Evolutionary conservation across 2,797 vertebrate genomes (phyloP), one percentile per base, ranked within the genome.

Genomic region (Sandelia bainsii): DNA sequence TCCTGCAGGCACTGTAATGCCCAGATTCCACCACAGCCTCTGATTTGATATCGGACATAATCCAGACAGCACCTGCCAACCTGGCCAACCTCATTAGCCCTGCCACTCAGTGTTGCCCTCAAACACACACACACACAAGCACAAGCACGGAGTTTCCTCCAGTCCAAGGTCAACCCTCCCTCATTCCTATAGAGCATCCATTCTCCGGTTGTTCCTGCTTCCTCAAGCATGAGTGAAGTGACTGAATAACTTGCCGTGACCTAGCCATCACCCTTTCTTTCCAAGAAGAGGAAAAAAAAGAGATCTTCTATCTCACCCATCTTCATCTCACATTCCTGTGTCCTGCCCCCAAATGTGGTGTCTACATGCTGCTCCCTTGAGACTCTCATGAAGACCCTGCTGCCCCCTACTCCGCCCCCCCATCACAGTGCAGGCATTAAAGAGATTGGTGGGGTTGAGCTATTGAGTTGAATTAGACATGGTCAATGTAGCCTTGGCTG

Each of bases 381-480:
- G 77, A 74, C 58, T 32, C 62, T 22, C 50, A 25, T 23, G 69
- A 81, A 79, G 82, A 81, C 73, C 81, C 75, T 69, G 74, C 80
- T 74, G 61, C 79, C 85, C 84, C 84, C 9, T 14, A 9, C 8
- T 12, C 72, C 61, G 79, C 32, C 79, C 56, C 69, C 60, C 73
- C 75, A 80, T 77, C 62, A 42, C 71, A 76, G 72, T 69, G 52
- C 76, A 72, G 49, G 84, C 86, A 80, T 92, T 93, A 93, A 92
- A 87, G 83, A 89, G 90, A 91, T 93, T 91, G 93, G 93, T 95
- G 80, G 88, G 89, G 90, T 88, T 78, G 85, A 87, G 89, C 90
- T 92, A 93, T 96, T 95, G 88, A 94, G 88, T 75, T 80, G 89
- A 94, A 96, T 96, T 96, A 92, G 95, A 94, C 93, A 94, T 83